Evolutionary conservation across 2,113 vertebrate species (phyloP).

Genomic region (Rhadina sibilatrix): DNA sequence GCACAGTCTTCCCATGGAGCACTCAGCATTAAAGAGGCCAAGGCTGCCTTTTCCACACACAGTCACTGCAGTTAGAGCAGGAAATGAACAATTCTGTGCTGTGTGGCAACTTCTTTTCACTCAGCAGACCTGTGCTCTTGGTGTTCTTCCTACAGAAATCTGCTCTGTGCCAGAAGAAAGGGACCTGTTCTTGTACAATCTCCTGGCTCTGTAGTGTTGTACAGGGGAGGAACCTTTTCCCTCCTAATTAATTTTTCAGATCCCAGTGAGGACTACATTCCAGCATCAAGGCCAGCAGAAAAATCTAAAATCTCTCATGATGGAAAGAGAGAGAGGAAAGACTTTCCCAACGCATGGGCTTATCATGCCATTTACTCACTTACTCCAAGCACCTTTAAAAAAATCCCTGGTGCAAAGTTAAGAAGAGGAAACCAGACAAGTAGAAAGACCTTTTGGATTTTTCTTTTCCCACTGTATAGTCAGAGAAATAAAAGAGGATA

Average conservation of each 20-base stretch:
- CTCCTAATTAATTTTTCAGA: background rate
- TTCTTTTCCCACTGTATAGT: background rate
- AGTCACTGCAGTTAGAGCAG: background rate
- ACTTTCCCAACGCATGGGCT: background rate
- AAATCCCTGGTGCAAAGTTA: background rate
- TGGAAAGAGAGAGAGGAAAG: background rate
- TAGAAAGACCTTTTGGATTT: background rate
- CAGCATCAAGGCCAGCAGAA: background rate
- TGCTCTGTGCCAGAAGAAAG: rapidly evolving
- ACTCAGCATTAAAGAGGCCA: background rate
- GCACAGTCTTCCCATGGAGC: background rate
- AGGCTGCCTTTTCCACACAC: background rate
- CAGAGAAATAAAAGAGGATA: background rate
- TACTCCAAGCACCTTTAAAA: background rate
- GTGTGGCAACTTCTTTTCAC: rapidly evolving
- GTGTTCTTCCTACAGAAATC: background rate
- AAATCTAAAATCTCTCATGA: background rate
- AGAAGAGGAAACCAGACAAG: background rate
- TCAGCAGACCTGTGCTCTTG: background rate
- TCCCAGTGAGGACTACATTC: background rate
- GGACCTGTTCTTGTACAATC: background rate
- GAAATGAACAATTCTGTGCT: background rate
- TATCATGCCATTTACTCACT: background rate
- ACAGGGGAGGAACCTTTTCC: background rate
- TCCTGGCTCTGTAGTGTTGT: background rate